A percentile compares a stretch with the other conserved stretches of the same genome.
Conservation (phyloP, 2,888 invertebrate species). For the Sympetrum striolatum region DNA sequence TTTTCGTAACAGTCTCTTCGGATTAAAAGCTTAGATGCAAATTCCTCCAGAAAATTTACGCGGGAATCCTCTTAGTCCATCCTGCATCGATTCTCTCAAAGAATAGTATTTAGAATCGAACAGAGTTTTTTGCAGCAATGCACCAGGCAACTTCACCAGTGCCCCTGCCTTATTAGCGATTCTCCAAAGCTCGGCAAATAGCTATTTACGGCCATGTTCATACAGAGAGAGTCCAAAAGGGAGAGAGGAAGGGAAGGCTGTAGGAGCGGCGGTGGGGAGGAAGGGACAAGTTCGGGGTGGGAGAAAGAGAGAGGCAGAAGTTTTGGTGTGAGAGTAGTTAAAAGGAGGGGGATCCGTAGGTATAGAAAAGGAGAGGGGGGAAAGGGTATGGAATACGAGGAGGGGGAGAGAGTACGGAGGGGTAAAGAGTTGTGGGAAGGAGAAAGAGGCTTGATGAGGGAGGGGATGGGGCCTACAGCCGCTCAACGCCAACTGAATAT, state of each 20-base stretch:
- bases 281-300: not conserved
- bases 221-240: conserved; percentile 48
- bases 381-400: conserved; percentile 42
- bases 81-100: not conserved
- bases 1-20: too few species aligned
- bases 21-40: too few species aligned
- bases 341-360: conserved; percentile 47
- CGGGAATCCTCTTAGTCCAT: not conserved
- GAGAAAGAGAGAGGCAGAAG: conserved; percentile 46
- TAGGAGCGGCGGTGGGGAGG: not conserved
- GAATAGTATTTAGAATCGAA: not conserved
- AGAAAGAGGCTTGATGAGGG: conserved; percentile 44
- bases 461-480: conserved; percentile 32
- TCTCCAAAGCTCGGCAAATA: conserved; percentile 45
- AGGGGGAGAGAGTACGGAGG: conserved; percentile 38
- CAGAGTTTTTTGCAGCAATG: conserved; percentile 8
- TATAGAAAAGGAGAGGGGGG: conserved; percentile 45
- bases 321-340: conserved; percentile 46
- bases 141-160: conserved; percentile 41
- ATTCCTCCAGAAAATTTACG: too few species aligned
- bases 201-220: conserved; percentile 46
- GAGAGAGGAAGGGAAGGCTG: conserved; percentile 47
- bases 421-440: conserved; percentile 26
- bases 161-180: conserved; percentile 47
- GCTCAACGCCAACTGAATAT: conserved; percentile 49